phyloP scores from a whole-genome alignment of 2,888 invertebrate species.

The Polydesmus complanatus region DNA sequence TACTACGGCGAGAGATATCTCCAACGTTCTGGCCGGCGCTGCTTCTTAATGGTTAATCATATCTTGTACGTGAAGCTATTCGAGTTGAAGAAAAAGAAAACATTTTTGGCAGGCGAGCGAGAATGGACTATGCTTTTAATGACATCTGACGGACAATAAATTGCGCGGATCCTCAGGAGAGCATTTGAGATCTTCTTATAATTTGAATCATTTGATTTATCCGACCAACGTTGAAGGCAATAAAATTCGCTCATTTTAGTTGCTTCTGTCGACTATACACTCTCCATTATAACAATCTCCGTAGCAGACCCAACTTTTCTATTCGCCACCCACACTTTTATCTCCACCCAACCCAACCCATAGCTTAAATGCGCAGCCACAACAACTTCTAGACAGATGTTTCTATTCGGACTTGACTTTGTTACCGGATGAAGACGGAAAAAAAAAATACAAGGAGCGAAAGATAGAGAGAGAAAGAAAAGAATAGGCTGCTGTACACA shows the following conservation, averaged over 20 bases:
- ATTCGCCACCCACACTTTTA: background rate
- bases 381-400: background rate
- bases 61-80: background rate
- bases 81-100: background rate
- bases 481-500: too few relatives aligned
- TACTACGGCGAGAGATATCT: background rate
- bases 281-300: background rate
- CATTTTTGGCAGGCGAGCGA: background rate
- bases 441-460: background rate
- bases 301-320: too few relatives aligned
- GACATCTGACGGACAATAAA: slow-evolving; percentile 13
- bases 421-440: background rate
- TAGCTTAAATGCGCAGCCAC: too few relatives aligned
- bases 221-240: slow-evolving; percentile 6
- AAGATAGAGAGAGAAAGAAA: too few relatives aligned
- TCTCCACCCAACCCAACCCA: too few relatives aligned
- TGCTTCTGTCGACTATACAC: background rate
- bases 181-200: slow-evolving; percentile 10
- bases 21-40: background rate
- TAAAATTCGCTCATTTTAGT: slow-evolving; percentile 8
- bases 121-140: slow-evolving; percentile 11
- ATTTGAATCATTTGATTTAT: slow-evolving; percentile 14
- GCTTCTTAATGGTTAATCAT: background rate
- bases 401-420: background rate
- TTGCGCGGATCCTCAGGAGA: slow-evolving; percentile 2